phyloP scores from a whole-genome alignment of 2,113 vertebrate genomes.

The Phalacrocorax brasilianus region DNA sequence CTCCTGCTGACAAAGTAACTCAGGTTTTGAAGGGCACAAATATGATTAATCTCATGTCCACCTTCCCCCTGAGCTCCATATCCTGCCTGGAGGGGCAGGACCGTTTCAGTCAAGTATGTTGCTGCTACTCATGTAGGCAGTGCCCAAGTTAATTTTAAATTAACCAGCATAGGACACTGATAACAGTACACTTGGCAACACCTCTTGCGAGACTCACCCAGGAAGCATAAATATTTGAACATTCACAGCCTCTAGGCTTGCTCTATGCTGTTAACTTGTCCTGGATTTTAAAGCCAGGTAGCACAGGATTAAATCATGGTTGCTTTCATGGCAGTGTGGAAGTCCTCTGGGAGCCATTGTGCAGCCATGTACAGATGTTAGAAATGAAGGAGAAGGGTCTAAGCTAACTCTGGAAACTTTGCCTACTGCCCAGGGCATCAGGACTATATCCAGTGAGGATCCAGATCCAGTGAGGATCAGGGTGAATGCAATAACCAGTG shows the following conservation, averaged over 20 bases:
- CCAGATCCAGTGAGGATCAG: too few species aligned
- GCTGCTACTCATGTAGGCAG: neutral
- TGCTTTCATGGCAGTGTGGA: neutral
- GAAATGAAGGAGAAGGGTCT: neutral
- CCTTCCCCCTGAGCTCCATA: neutral
- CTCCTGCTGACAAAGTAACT: neutral
- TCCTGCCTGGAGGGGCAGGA: neutral
- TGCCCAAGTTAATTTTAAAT: conserved; percentile 55
- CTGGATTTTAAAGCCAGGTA: neutral
- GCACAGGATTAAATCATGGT: neutral
- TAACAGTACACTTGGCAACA: conserved; percentile 33
- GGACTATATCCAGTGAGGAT: neutral
- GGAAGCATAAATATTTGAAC: conserved; percentile 68
- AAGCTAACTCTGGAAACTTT: neutral
- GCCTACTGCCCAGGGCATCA: accelerated
- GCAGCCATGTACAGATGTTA: neutral
- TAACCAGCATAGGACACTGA: neutral
- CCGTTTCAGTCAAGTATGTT: neutral
- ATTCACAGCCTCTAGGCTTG: neutral
- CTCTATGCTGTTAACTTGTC: neutral
- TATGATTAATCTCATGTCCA: neutral
- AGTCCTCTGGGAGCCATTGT: neutral
- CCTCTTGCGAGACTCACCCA: conserved; percentile 41
- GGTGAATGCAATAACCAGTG: neutral
- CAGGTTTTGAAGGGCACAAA: neutral